Evolutionary conservation across 2,797 vertebrate species (phyloP).

Genomic region (Poeciliopsis paucimaculata): DNA sequence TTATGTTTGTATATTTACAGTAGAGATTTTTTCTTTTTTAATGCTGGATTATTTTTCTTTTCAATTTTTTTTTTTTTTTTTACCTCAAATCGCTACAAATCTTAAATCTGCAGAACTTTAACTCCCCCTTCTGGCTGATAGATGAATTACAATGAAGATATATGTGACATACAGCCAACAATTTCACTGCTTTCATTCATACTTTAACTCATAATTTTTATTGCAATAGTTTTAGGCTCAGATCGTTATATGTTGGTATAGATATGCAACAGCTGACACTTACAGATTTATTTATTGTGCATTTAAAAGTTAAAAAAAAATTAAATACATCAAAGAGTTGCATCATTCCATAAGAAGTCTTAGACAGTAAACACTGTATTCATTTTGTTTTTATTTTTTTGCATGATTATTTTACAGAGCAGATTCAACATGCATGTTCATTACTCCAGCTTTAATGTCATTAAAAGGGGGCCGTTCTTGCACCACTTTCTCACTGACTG

Average conservation of each 20-base stretch:
- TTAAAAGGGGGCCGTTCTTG: constrained; percentile 22
- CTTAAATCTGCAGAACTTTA: constrained; percentile 17
- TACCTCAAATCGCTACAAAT: constrained; percentile 71
- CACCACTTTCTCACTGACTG: background rate
- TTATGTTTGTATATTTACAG: constrained; percentile 59
- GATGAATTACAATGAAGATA: background rate
- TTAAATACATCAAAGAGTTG: background rate
- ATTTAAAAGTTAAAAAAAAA: background rate
- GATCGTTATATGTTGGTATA: background rate
- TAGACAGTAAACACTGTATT: background rate
- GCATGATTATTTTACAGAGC: background rate
- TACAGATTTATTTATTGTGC: background rate
- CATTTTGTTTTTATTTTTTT: background rate
- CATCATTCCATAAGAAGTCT: constrained; percentile 1
- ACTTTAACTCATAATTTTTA: background rate
- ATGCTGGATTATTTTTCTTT: constrained; percentile 73
- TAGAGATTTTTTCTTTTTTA: constrained; percentile 57
- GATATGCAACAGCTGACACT: background rate
- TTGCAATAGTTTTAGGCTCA: background rate
- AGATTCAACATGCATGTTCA: background rate
- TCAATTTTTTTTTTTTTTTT: constrained; percentile 38
- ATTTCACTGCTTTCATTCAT: background rate
- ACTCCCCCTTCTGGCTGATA: background rate
- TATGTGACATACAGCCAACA: background rate
- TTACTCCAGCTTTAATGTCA: constrained; percentile 13